Base-by-base conservation (phyloP, 2,797 vertebrate species). In the Pseudotriccus pelzelni region DNA sequence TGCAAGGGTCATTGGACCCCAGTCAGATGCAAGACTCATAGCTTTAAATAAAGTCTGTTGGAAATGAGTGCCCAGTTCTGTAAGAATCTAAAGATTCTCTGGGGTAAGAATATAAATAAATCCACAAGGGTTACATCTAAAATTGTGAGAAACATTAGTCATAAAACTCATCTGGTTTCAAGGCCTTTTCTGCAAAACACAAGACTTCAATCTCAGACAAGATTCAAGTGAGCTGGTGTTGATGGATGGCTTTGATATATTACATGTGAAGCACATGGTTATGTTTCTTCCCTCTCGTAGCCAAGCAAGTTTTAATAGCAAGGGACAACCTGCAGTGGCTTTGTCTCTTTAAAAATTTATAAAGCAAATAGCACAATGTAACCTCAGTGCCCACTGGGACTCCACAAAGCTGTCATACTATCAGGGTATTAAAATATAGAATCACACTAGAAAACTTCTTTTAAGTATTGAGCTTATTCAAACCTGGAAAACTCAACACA, bases 131-230 rank as follows among this genome's bases (percentile, higher is more conserved):
- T 64, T 75, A 30, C 53, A 83, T 85, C 36, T 83, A 66, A 64
- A 27, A 53, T 55, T 73, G 55, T 44, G 55, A 94, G 75, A 85
- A 95, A 80, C 30, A 30, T 80, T 93, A 88, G 56, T 66, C 53
- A 46, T 80, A n/a, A 85, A 85, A 47, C 56, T 93, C 76, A 91
- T 88, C 81, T 91, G 84, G 68, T 94, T 93, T 80, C 87, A 90
- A 89, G 66, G 14, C 36, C 58, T 86, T 70, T 95, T 67, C 68
- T 93, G 60, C 73, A 86, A 90, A 93, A 92, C 59, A 49, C 32
- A 64, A 74, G 49, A 27, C 75, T 81, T 90, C 60, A 93, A 72
- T 72, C 62, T 86, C 73, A 80, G 78, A 56, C 36, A 46, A 89
- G 60, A 78, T 73, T 87, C 56, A 58, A 87, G 79, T 56, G 53